Conservation (phyloP, 2,888 invertebrate genomes). For the Thyatira batis region DNA sequence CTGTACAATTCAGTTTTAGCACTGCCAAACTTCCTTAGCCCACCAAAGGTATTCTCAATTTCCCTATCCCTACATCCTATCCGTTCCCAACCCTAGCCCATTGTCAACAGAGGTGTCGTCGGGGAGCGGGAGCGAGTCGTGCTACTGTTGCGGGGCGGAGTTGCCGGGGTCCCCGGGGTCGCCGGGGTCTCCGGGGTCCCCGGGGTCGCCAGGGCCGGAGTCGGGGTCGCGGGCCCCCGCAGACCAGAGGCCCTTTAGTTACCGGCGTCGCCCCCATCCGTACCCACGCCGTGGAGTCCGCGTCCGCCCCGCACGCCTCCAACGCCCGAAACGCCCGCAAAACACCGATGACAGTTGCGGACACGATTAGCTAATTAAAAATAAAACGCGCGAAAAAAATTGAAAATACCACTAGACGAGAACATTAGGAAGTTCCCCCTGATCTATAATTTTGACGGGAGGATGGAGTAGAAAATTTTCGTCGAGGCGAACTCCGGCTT, state of each 20-base stretch:
- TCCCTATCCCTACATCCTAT: slow-evolving; percentile 12
- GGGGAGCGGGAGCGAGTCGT: slow-evolving; percentile 46
- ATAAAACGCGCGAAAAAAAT: background rate
- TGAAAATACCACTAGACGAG: background rate
- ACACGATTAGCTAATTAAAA: background rate
- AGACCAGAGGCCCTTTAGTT: slow-evolving; percentile 32
- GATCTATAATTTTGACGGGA: background rate
- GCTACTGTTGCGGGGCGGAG: slow-evolving; percentile 60
- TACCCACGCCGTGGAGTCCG: slow-evolving; percentile 7
- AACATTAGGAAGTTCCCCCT: background rate
- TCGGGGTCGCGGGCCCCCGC: slow-evolving; percentile 21
- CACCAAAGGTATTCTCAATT: slow-evolving; percentile 4
- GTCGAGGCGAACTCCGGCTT: background rate
- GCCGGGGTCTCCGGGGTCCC: slow-evolving; percentile 20
- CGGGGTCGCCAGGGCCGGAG: slow-evolving; percentile 27
- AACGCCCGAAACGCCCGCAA: slow-evolving; percentile 6
- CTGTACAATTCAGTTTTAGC: background rate
- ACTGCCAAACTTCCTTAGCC: slow-evolving; percentile 7
- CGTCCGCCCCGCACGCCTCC: slow-evolving; percentile 10
- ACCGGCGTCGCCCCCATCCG: slow-evolving; percentile 26
- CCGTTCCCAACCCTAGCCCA: slow-evolving; percentile 23
- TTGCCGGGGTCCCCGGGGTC: slow-evolving; percentile 24
- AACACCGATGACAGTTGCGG: slow-evolving; percentile 1
- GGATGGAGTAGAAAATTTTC: background rate
- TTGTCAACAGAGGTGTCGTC: slow-evolving; percentile 59